These are phyloP conservation scores for Enteromius afrohamiltoni DNA, from an alignment of 2,797 vertebrate species.

Conservation along the genomic window DNA sequence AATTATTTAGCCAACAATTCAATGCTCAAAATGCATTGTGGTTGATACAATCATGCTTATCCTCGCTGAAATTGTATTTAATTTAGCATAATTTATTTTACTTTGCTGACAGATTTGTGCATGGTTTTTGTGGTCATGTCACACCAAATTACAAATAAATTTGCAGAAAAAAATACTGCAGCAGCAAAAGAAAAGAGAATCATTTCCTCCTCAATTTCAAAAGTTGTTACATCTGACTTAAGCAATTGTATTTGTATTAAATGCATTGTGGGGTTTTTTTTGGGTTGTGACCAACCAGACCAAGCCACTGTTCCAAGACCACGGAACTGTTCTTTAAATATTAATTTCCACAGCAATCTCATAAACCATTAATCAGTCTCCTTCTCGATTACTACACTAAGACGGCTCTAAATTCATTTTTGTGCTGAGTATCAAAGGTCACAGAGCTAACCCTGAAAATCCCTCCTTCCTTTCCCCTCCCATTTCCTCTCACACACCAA, in stretches of 20 bases:
- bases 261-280: neutral
- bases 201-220: neutral
- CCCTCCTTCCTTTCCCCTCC: slow-evolving; percentile 38
- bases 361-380: neutral
- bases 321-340: neutral
- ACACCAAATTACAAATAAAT: neutral
- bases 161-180: neutral
- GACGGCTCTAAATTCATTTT: slow-evolving; percentile 3
- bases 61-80: neutral
- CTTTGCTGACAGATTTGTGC: neutral
- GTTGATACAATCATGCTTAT: neutral
- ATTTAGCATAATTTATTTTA: neutral
- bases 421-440: slow-evolving; percentile 39
- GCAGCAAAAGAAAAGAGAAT: neutral
- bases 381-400: neutral
- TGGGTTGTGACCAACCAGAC: neutral
- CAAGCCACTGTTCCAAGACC: slow-evolving; percentile 3
- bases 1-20: neutral
- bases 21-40: neutral
- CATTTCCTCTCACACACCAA: slow-evolving; percentile 30
- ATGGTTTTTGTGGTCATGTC: neutral
- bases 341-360: neutral
- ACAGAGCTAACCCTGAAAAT: slow-evolving; percentile 56
- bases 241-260: neutral
- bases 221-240: neutral